These are phyloP conservation scores for Caenorhabditis doughertyi DNA, from an alignment of 2,888 invertebrate genomes.

Conservation along the genomic window DNA sequence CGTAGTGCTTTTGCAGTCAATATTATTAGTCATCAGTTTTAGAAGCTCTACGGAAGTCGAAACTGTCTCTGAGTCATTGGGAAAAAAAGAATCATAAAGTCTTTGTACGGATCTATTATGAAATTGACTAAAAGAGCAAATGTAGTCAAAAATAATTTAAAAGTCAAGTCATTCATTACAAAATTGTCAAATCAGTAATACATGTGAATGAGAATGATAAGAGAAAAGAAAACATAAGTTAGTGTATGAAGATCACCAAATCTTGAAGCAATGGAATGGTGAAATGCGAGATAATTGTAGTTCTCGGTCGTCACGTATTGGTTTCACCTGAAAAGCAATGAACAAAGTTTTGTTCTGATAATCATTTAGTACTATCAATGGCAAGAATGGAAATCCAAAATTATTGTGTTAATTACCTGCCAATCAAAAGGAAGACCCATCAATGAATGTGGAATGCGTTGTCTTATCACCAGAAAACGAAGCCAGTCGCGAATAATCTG, in stretches of 20 bases:
- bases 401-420: conserved; percentile 69
- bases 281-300: conserved; percentile 65
- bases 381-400: too few species aligned
- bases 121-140: too few species aligned
- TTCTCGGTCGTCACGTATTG: conserved; percentile 66
- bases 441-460: conserved; percentile 78
- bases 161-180: too few species aligned
- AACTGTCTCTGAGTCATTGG: too few species aligned
- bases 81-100: too few species aligned
- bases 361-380: not conserved
- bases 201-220: too few species aligned
- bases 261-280: conserved; percentile 71
- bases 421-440: conserved; percentile 76
- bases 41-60: too few species aligned
- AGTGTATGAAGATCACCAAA: conserved; percentile 51
- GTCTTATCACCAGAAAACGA: conserved; percentile 77
- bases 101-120: too few species aligned
- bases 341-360: not conserved
- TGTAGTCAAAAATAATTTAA: too few species aligned
- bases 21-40: too few species aligned
- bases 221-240: not conserved
- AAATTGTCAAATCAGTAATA: too few species aligned
- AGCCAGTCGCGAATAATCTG: conserved; percentile 77
- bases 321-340: conserved; percentile 61
- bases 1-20: too few species aligned